Conservation (phyloP, 2,113 vertebrate species). For the Dasyornis broadbenti region DNA sequence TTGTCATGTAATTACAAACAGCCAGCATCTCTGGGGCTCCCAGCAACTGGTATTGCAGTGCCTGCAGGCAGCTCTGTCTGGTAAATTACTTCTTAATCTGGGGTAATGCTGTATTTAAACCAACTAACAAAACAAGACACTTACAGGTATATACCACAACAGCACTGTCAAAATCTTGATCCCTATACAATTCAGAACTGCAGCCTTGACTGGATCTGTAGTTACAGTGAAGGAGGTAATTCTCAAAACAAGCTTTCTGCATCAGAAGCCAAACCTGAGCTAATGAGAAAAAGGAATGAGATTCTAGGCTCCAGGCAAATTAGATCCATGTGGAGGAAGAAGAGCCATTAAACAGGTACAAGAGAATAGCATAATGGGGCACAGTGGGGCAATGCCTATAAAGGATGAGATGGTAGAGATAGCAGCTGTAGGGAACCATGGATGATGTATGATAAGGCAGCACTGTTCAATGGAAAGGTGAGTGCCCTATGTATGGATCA, state of each 20-base stretch:
- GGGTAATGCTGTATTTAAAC: conserved; percentile 9
- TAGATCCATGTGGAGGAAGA: not conserved
- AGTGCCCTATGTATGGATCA: not conserved
- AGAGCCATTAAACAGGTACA: not conserved
- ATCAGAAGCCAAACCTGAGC: not conserved
- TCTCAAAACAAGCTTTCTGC: not conserved
- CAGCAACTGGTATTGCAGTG: not conserved
- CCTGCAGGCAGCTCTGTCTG: not conserved
- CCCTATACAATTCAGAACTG: not conserved
- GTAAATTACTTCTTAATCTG: not conserved
- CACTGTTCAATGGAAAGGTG: not conserved
- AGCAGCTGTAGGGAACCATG: not conserved
- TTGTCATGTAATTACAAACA: not conserved
- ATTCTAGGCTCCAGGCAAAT: not conserved
- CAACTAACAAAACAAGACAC: not conserved
- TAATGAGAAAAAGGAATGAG: not conserved
- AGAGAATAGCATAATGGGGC: not conserved
- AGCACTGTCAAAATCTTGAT: not conserved
- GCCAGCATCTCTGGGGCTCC: not conserved
- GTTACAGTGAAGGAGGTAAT: not conserved
- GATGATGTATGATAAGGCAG: not conserved
- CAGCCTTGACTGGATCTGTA: not conserved
- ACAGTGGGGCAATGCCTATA: not conserved
- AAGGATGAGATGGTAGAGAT: not conserved
- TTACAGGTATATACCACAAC: not conserved